phyloP scores from a whole-genome alignment of 2,797 vertebrate species.

The Hippopotamyrus pictus region DNA sequence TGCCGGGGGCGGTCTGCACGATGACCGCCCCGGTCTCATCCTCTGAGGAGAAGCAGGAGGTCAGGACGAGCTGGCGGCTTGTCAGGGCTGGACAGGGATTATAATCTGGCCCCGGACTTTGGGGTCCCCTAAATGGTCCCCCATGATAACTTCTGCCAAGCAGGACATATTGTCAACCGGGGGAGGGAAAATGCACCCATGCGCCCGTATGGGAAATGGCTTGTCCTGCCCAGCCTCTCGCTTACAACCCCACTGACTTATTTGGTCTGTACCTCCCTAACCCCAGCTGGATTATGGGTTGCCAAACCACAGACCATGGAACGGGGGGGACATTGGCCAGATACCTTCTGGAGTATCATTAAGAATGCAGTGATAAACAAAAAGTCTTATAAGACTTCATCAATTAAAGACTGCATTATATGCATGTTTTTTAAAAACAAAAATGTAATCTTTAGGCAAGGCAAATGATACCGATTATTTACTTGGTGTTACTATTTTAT shows the following conservation, averaged over 20 bases:
- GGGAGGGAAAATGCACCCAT: background rate
- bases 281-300: background rate
- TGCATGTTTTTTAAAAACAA: background rate
- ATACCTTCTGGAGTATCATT: background rate
- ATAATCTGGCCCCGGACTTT: background rate
- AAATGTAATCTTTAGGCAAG: background rate
- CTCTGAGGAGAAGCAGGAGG: conserved; percentile 55
- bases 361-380: background rate
- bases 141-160: background rate
- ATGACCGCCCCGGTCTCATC: conserved; percentile 84
- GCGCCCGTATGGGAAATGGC: background rate
- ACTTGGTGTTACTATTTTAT: background rate
- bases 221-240: background rate
- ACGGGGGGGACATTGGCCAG: background rate
- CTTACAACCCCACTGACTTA: background rate
- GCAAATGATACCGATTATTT: background rate
- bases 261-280: background rate
- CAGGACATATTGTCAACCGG: background rate
- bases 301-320: background rate
- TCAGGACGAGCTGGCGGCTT: background rate
- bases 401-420: background rate
- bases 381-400: background rate
- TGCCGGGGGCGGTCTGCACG: conserved; percentile 87
- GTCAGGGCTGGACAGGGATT: background rate
- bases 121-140: background rate